Conservation (phyloP, 2,797 vertebrate species). For the Florisuga fusca region DNA sequence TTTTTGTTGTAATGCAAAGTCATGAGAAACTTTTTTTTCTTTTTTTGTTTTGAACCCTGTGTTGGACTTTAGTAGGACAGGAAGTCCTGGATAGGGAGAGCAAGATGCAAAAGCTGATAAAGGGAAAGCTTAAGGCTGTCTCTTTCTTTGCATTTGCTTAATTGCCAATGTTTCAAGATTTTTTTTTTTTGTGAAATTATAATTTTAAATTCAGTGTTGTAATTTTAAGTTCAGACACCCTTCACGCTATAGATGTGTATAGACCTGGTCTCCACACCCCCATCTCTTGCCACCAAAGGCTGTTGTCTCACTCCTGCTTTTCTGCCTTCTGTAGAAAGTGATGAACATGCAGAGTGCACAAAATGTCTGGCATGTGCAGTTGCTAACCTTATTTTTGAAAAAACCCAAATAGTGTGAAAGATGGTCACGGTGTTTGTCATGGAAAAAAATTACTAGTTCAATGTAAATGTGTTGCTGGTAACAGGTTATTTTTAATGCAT, state of each 20-base stretch:
- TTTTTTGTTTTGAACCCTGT: accelerated
- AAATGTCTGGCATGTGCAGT: not conserved
- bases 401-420: not conserved
- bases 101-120: not conserved
- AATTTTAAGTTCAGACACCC: not conserved
- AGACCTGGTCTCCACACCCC: not conserved
- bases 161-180: not conserved
- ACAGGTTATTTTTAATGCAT: not conserved
- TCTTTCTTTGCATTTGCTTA: not conserved
- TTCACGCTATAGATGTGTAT: not conserved
- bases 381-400: not conserved
- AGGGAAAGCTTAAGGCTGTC: not conserved
- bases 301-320: not conserved
- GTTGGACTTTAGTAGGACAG: not conserved
- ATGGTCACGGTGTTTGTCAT: not conserved
- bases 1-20: not conserved
- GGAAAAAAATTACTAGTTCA: not conserved
- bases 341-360: not conserved
- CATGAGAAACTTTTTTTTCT: not conserved
- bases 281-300: not conserved
- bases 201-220: not conserved
- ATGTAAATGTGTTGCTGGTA: not conserved
- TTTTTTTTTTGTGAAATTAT: not conserved
- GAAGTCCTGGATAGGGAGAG: not conserved
- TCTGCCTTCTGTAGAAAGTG: not conserved